Base-by-base conservation (phyloP, 2,888 invertebrate species). In the Mesopsocus fuscifrons region DNA sequence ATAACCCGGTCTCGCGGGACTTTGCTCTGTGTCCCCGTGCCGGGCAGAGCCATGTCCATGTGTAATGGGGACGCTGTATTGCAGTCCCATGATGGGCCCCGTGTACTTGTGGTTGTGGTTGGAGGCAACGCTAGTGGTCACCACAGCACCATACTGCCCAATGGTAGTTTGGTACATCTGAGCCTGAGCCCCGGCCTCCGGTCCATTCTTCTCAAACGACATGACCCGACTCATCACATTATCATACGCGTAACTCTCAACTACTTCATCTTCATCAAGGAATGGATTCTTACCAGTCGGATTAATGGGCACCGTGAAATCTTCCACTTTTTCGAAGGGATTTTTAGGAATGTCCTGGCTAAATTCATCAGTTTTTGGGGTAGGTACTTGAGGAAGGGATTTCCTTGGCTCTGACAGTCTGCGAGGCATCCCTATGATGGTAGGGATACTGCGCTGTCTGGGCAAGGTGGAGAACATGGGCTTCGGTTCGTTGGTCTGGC, bases 341-440 rank as follows among this genome's bases (percentile, higher is more conserved):
- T 38, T 38, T 17, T 38, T 38, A 13, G 38, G 5, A 6, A 18
- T 5, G 4, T 38, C 38, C 5, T 5, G 20, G 9, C n/a, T 15
- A 11, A 38, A 38, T 6, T 38, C 38, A 13, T 38, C 38, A 3
- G 21, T 4, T 18, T 18, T 38, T 5, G 16, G 21, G 20, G 17
- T 38, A 13, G 38, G 38, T 5, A 38, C 38, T 38, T 38, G 38
- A 5, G 38, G 38, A 4, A 38, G 20, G n/a, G 38, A 38, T 38
- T 38, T 38, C 38, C 38, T 3, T 6, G 17, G 38, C 20, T 38
- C 38, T 21, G 21, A 20, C 38, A 38, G 11, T 18, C 38, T 15
- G 13, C 38, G 6, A 5, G 38, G 38, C 38, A 38, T 38, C n/a
- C 38, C 38, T 6, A 38, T 38, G 4, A 38, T 38, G n/a, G 38